Conservation (phyloP, 2,113 vertebrate species). For the Ramphastos sulfuratus region DNA sequence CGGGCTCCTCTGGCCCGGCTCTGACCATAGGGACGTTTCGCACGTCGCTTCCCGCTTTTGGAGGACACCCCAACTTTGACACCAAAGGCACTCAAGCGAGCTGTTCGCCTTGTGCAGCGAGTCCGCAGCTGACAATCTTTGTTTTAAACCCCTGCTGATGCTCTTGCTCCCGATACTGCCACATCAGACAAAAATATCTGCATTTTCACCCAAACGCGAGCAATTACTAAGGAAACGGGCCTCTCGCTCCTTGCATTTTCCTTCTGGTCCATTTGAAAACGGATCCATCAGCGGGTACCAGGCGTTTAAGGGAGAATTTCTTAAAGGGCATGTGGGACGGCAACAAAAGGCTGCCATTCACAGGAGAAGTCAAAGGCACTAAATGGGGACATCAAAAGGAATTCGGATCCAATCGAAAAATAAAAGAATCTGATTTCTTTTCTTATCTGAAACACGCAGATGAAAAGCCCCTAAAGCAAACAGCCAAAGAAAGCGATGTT, state of each 20-base stretch:
- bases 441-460: conserved; percentile 75
- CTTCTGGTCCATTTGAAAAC: conserved; percentile 78
- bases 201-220: conserved; percentile 73
- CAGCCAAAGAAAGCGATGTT: conserved; percentile 80
- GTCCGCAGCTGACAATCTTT: conserved; percentile 62
- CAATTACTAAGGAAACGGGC: conserved; percentile 81
- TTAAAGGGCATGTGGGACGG: conserved; percentile 76
- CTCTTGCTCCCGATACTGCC: conserved; percentile 49
- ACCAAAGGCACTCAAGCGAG: conserved; percentile 18
- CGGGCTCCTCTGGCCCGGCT: background rate
- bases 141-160: conserved; percentile 72
- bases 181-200: conserved; percentile 65
- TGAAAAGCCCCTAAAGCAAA: conserved; percentile 87
- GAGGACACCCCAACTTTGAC: conserved; percentile 1
- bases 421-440: conserved; percentile 83
- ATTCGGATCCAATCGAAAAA: conserved; percentile 83
- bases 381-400: conserved; percentile 84
- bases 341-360: conserved; percentile 84
- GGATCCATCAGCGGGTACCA: conserved; percentile 80
- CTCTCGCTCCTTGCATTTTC: conserved; percentile 68
- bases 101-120: conserved; percentile 41
- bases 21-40: background rate
- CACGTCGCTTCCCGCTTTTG: background rate
- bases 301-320: conserved; percentile 75
- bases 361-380: conserved; percentile 78